Base-by-base conservation (phyloP, 2,113 vertebrate genomes). In the Hyperoodon ampullatus region DNA sequence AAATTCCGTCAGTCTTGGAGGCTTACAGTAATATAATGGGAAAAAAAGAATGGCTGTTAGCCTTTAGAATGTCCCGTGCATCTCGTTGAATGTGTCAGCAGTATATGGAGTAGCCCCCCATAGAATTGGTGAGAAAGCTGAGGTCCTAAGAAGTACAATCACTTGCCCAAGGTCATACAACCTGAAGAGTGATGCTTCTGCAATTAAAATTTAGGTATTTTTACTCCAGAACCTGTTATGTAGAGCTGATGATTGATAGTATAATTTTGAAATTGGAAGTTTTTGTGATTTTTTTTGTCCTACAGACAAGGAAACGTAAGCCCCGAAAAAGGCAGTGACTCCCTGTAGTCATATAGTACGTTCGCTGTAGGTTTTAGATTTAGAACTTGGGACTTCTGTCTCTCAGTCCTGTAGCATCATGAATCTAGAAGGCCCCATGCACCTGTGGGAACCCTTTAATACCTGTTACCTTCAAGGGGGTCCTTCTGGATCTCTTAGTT, bases 401-500 rank as follows among this genome's bases (percentile, higher is more conserved):
- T 70, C 39, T 39, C 50, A 44, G 47, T 13, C 23, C 33, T 11
- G 2, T 39, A 24, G 80, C 39, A 15, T 47, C 24, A 4, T 85
- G 44, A 35, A 50, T 60, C 12, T 33, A 23, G 4, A 13, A 61
- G 50, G 3, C 23, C 11, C 55, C 68, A n/a, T 23, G 30, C 26
- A 44, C 30, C 60, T 90, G 60, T 63, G 58, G 97, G 39, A 55
- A 80, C 86, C 97, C 88, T 86, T 33, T 94, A 91, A 96, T 55
- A 93, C 90, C 92, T 12, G 96, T 33, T 77, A 63, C 74, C 88
- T 96, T 63, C 55, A 96, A 81, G 93, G 96, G 96, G 53, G 95
- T 97, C 84, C 8, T 0, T 95, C 81, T 97, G 93, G 86, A 33
- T 71, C 94, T 92, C 92, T 93, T 84, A 72, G 30, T 72, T 95